Percentiles rank a stretch among this genome's conserved stretches.
Conservation (phyloP, 1,140 invertebrate genomes). For the Heliconius himera region DNA sequence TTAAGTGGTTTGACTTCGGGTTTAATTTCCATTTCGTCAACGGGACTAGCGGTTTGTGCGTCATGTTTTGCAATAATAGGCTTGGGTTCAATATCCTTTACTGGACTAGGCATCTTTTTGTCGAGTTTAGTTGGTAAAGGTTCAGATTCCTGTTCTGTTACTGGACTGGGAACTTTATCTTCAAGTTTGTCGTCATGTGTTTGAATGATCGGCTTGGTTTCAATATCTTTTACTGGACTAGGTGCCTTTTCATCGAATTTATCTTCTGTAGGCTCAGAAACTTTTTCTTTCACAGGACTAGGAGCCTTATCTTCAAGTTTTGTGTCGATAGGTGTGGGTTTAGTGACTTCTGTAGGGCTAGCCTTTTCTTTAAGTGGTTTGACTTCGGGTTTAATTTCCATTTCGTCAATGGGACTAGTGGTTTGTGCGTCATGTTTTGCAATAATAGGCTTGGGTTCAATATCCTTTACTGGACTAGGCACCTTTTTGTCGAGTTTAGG, state of each 20-base stretch:
- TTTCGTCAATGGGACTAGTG: too few relatives aligned
- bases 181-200: neutral
- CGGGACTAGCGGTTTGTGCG: conserved; percentile 7
- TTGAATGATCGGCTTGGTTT: neutral
- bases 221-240: conserved; percentile 15
- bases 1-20: neutral
- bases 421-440: too few relatives aligned
- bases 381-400: too few relatives aligned
- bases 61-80: neutral
- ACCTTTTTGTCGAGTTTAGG: conserved; percentile 12
- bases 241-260: conserved; percentile 11
- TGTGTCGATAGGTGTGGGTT: too few relatives aligned
- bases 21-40: neutral
- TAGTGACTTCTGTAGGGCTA: too few relatives aligned
- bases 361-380: too few relatives aligned
- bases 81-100: neutral
- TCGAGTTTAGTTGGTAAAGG: too few relatives aligned
- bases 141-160: too few relatives aligned
- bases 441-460: neutral
- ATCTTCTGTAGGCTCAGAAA: neutral
- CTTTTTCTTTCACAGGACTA: conserved; percentile 16
- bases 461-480: conserved; percentile 8
- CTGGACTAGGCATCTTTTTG: too few relatives aligned
- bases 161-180: too few relatives aligned
- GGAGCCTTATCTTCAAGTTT: conserved; percentile 11